These are phyloP conservation scores for Spodoptera exigua DNA, from an alignment of 2,888 invertebrate species.

Conservation along the genomic window DNA sequence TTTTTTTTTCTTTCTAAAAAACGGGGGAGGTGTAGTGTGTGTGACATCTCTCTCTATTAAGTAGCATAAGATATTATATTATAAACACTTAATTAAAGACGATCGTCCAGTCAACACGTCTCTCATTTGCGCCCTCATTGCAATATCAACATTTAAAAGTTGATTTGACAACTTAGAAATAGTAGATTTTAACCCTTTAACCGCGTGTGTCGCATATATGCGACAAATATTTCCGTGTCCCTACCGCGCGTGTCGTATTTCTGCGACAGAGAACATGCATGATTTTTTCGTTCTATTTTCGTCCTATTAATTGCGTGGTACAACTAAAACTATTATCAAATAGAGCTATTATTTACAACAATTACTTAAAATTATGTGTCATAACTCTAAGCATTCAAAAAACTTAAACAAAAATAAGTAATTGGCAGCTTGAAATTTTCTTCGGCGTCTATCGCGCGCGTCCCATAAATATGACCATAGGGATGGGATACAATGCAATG, in stretches of 20 bases:
- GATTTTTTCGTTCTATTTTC: conserved; percentile 28
- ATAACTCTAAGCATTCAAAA: conserved; percentile 30
- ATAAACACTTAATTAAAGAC: too few species aligned
- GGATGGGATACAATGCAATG: conserved; percentile 33
- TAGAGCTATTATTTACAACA: conserved; percentile 34
- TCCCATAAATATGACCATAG: conserved; percentile 34
- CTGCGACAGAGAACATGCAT: conserved; percentile 29
- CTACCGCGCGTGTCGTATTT: conserved; percentile 31
- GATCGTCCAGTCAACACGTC: too few species aligned
- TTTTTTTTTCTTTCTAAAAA: too few species aligned
- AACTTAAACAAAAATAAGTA: conserved; percentile 36
- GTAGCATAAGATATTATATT: too few species aligned
- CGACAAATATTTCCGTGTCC: too few species aligned
- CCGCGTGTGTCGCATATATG: conserved; percentile 19
- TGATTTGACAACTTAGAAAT: too few species aligned
- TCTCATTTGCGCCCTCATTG: too few species aligned
- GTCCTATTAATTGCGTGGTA: conserved; percentile 28
- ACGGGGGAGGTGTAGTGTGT: too few species aligned
- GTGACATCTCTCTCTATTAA: too few species aligned
- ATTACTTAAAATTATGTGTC: conserved; percentile 35
- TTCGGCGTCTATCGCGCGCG: conserved; percentile 32
- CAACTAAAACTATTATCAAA: conserved; percentile 34
- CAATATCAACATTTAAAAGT: too few species aligned
- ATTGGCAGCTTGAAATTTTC: conserved; percentile 33
- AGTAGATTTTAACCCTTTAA: conserved; percentile 19